Evolutionary conservation across 35 echinoderm and acorn worm species (phyloP).

Genomic region (Stichopus chloronotus): DNA sequence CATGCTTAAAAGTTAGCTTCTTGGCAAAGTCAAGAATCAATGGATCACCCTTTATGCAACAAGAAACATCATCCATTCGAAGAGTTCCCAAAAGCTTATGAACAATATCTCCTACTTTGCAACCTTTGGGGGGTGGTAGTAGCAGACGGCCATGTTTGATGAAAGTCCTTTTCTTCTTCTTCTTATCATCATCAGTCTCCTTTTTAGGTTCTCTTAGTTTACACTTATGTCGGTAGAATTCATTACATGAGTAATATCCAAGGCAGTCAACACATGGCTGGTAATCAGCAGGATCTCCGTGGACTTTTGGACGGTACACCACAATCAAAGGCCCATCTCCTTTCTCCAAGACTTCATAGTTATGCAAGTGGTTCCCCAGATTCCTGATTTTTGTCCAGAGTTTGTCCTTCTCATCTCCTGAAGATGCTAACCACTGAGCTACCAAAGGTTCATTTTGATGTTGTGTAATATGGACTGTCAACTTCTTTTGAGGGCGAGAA

Average conservation of each 20-base stretch:
- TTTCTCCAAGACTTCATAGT: slow-evolving; percentile 58
- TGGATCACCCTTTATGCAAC: slow-evolving; percentile 57
- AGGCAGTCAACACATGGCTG: slow-evolving; percentile 70
- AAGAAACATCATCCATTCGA: slow-evolving; percentile 51
- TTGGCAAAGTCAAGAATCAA: slow-evolving; percentile 52
- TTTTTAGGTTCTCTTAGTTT: slow-evolving; percentile 34
- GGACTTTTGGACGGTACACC: slow-evolving; percentile 46
- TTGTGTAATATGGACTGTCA: slow-evolving; percentile 49
- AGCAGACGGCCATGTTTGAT: slow-evolving; percentile 39
- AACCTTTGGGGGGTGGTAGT: slow-evolving; percentile 57
- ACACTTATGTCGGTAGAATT: slow-evolving; percentile 70
- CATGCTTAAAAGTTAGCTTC: slow-evolving; percentile 55
- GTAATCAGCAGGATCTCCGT: slow-evolving; percentile 54
- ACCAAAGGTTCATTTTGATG: slow-evolving; percentile 52
- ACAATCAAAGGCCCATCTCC: slow-evolving; percentile 68
- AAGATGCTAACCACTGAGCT: slow-evolving; percentile 53
- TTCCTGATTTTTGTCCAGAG: slow-evolving; percentile 57
- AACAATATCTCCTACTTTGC: background rate
- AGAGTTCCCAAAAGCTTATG: slow-evolving; percentile 57
- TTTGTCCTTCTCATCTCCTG: slow-evolving; percentile 64
- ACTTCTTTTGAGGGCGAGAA: slow-evolving; percentile 52
- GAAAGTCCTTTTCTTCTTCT: background rate
- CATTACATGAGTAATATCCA: slow-evolving; percentile 62
- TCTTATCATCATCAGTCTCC: background rate
- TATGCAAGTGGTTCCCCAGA: slow-evolving; percentile 72